Evolutionary conservation across 2,888 invertebrate genomes (phyloP).

Genomic region (Sesamia inferens): DNA sequence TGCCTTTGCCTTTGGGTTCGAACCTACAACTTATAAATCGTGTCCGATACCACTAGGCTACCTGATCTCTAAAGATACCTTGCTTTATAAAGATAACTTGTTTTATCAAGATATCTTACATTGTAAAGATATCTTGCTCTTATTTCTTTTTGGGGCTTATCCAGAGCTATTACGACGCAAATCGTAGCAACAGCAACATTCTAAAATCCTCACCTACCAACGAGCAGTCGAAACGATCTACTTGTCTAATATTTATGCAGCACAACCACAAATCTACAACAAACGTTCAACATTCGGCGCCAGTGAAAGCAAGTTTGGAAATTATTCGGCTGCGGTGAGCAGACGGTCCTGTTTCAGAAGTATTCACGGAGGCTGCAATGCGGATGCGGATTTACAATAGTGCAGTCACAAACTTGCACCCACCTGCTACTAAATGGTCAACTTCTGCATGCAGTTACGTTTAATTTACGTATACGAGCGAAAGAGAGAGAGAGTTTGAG

Average conservation of each 20-base stretch:
- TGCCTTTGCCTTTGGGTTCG: no score
- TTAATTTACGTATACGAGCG: conserved; percentile 56
- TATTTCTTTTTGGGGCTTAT: neutral
- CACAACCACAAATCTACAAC: conserved; percentile 59
- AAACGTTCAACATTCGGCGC: conserved; percentile 61
- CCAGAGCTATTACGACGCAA: neutral
- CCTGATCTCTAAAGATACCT: no score
- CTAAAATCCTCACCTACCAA: conserved; percentile 12
- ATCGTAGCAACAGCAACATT: neutral
- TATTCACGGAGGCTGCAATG: conserved; percentile 65
- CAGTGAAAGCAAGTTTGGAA: conserved; percentile 64
- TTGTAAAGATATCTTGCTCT: neutral
- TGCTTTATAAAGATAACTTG: no score
- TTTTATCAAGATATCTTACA: no score
- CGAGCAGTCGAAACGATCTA: conserved; percentile 38
- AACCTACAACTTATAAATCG: no score
- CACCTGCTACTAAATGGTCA: conserved; percentile 66
- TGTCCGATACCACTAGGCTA: no score
- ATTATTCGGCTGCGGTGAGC: conserved; percentile 62
- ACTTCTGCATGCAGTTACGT: conserved; percentile 59
- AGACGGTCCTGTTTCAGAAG: conserved; percentile 58
- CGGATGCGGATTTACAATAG: conserved; percentile 62
- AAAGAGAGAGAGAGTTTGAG: conserved; percentile 47
- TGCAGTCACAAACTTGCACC: conserved; percentile 63
- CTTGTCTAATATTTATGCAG: conserved; percentile 57